phyloP scores from a whole-genome alignment of 1,140 invertebrate genomes.

The Listronotus oregonensis region DNA sequence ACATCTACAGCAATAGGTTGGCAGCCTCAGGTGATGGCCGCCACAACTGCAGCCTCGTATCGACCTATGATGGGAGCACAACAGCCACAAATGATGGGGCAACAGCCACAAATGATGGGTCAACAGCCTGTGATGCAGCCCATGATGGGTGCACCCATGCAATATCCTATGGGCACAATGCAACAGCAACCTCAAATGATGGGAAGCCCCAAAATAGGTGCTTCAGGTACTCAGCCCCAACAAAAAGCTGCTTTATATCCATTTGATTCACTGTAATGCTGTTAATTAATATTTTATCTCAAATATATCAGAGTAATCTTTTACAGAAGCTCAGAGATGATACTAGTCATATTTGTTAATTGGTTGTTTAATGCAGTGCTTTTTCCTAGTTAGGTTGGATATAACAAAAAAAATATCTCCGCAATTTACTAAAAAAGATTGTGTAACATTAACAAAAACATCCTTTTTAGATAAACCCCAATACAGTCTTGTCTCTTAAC shows the following conservation, averaged over 20 bases:
- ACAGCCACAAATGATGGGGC: constrained; percentile 45
- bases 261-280: constrained; percentile 52
- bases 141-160: constrained; percentile 35
- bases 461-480: too few relatives aligned
- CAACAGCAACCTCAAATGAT: constrained; percentile 40
- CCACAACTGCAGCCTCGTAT: constrained; percentile 79
- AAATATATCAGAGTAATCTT: not conserved
- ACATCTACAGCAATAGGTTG: constrained; percentile 69
- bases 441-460: too few relatives aligned
- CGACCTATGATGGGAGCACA: constrained; percentile 70
- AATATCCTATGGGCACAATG: constrained; percentile 23
- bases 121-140: constrained; percentile 40
- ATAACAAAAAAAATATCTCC: too few relatives aligned
- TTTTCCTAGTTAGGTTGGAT: too few relatives aligned
- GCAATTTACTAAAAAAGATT: too few relatives aligned
- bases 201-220: constrained; percentile 46
- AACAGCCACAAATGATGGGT: constrained; percentile 43
- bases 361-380: too few relatives aligned
- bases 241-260: constrained; percentile 54
- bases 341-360: too few relatives aligned
- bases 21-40: constrained; percentile 83
- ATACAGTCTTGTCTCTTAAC: too few relatives aligned
- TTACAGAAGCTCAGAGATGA: not conserved
- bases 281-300: not conserved
- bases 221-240: constrained; percentile 29